Base-by-base conservation (phyloP, 2,888 invertebrate species). In the Diadegma fenestrale region DNA sequence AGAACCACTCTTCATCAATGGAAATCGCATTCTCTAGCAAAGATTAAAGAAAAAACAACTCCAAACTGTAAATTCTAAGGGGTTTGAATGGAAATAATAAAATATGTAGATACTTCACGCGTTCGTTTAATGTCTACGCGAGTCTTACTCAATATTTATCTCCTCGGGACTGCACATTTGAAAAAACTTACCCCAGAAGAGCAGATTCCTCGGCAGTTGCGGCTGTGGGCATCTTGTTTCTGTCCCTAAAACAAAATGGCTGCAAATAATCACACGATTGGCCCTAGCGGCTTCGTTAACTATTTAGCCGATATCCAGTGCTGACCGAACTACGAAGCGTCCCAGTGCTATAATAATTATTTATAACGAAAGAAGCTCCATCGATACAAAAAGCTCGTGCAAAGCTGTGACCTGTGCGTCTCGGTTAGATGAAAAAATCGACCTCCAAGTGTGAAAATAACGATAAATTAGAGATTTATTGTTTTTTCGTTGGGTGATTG, bases 181-280 rank as follows among this genome's bases (percentile, higher is more conserved):
- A 54, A 68, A 33, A 41, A 88, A 93, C 97, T 97, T 96, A 98
- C 98, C 98, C 97, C 94, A 98, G 95, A 87, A 98, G 96, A 93
- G 97, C 97, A 90, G 97, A 97, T 95, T 98, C 97, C 95, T 98
- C 98, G 94, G 97, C 96, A 91, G 95, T 94, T 88, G 94, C 96
- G 91, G 96, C 95, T 89, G 96, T 95, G 90, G 97, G 96, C 97
- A 97, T 97, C 94, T 95, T 96, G 92, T 91, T 91, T 92, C 90
- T 92, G 88, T 93, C 92, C 93, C 93, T 93, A 93, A 89, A 94
- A 94, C 93, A 94, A 91, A 94, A 94, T 92, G 92, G 91, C 91
- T 91, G 91, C 91, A 89, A 91, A 93, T 93, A 92, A 93, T 93
- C 91, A 93, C 91, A 92, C 90, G 89, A 89, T 87, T 89, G 87